Percentiles rank a stretch among this genome's conserved stretches.
Conservation (phyloP, 1,140 invertebrate genomes). For the Heliothis virescens region DNA sequence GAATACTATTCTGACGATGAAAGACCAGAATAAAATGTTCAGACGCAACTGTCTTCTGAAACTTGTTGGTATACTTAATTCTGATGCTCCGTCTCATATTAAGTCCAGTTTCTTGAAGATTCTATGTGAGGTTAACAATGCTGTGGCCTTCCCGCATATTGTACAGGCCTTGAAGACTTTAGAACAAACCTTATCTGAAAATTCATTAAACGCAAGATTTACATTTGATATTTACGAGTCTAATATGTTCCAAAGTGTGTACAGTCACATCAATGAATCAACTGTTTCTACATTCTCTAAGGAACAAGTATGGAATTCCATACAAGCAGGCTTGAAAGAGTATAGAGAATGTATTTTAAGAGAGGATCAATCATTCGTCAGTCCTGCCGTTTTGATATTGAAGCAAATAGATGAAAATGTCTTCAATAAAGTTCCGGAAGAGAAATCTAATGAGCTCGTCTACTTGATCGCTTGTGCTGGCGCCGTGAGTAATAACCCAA, state of each 20-base stretch:
- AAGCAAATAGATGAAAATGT: constrained; percentile 88
- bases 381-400: constrained; percentile 80
- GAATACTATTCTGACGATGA: constrained; percentile 70
- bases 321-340: constrained; percentile 78
- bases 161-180: constrained; percentile 66
- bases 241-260: constrained; percentile 78
- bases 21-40: constrained; percentile 70
- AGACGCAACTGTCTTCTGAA: constrained; percentile 73
- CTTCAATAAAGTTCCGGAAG: constrained; percentile 81
- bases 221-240: constrained; percentile 82
- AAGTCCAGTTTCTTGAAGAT: constrained; percentile 71
- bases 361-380: constrained; percentile 69
- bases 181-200: constrained; percentile 62
- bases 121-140: constrained; percentile 66
- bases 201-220: constrained; percentile 62
- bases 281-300: constrained; percentile 71
- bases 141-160: constrained; percentile 65
- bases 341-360: constrained; percentile 75
- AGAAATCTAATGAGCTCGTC: constrained; percentile 82
- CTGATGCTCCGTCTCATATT: constrained; percentile 71
- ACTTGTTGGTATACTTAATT: constrained; percentile 68
- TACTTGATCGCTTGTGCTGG: constrained; percentile 82
- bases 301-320: constrained; percentile 79
- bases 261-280: constrained; percentile 76
- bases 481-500: constrained; percentile 85